Evolutionary conservation across 2,113 vertebrate genomes (phyloP).

Genomic region (Brachirus orientalis): DNA sequence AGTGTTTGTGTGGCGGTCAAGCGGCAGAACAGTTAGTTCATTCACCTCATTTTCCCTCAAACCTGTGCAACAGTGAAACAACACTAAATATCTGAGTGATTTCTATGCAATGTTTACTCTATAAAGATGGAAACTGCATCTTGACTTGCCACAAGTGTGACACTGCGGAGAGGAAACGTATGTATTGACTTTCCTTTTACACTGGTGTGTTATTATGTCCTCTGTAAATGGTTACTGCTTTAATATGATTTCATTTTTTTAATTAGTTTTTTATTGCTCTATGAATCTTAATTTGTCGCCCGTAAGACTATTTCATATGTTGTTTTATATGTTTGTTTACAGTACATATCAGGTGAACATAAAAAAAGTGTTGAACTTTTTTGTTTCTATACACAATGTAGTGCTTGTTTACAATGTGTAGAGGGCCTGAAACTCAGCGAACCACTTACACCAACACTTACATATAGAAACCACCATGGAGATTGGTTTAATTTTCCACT

Average conservation of each 20-base stretch:
- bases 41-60: too few species aligned
- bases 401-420: constrained; percentile 78
- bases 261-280: constrained; percentile 51
- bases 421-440: constrained; percentile 69
- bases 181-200: constrained; percentile 31
- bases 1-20: too few species aligned
- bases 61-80: too few species aligned
- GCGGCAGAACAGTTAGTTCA: too few species aligned
- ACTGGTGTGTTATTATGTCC: constrained; percentile 25
- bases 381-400: constrained; percentile 77
- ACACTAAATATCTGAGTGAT: too few species aligned
- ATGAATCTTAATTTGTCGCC: constrained; percentile 53
- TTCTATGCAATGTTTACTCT: constrained; percentile 97
- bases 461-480: too few species aligned
- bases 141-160: too few species aligned
- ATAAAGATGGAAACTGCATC: constrained; percentile 69
- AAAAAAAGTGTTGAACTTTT: constrained; percentile 9
- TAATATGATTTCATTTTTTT: constrained; percentile 37
- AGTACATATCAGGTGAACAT: constrained; percentile 71
- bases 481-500: too few species aligned
- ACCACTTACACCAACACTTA: constrained; percentile 39
- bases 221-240: constrained; percentile 48
- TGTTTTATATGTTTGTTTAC: constrained; percentile 71
- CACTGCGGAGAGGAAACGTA: neutral
- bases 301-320: constrained; percentile 53